A percentile compares a stretch with the other conserved stretches of the same genome.
Evolutionary conservation across 2,113 vertebrate species (phyloP).

Genomic region (Crotalus tigris): DNA sequence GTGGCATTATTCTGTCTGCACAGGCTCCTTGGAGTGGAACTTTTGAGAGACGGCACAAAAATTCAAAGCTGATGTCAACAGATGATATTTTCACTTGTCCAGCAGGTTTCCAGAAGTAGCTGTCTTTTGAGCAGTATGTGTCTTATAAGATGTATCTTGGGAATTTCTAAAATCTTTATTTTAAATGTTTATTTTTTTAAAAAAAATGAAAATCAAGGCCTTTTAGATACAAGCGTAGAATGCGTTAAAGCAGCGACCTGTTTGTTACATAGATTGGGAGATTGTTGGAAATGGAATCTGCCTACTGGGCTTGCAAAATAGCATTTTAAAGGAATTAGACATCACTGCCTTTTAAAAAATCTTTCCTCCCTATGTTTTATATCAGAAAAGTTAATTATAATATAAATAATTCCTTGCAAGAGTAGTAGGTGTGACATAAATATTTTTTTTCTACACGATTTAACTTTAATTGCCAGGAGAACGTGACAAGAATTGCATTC

Average conservation of each 20-base stretch:
- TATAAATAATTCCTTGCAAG: not conserved
- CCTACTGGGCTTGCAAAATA: not conserved
- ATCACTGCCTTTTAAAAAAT: not conserved
- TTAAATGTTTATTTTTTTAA: not conserved
- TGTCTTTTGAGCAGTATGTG: not conserved
- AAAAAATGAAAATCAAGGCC: not conserved
- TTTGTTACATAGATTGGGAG: not conserved
- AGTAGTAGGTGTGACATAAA: not conserved
- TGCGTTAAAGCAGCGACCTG: rapidly evolving
- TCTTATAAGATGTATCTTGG: not conserved
- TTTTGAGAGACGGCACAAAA: not conserved
- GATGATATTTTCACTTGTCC: not conserved
- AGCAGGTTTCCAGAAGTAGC: not conserved
- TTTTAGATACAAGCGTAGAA: not conserved
- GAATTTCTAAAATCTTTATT: not conserved
- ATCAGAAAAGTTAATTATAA: slow-evolving; percentile 12
- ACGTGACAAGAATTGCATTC: not conserved
- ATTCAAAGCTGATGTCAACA: slow-evolving; percentile 5
- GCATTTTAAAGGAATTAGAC: not conserved
- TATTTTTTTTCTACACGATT: slow-evolving; percentile 3
- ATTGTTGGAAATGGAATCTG: not conserved
- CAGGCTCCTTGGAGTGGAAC: not conserved
- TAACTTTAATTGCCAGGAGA: not conserved
- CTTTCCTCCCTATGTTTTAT: not conserved
- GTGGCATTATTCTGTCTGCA: slow-evolving; percentile 60